Evolutionary conservation across 2,888 invertebrate species (phyloP), one percentile per base, ranked within the genome.

Genomic region (Taphrorychus bicolor): DNA sequence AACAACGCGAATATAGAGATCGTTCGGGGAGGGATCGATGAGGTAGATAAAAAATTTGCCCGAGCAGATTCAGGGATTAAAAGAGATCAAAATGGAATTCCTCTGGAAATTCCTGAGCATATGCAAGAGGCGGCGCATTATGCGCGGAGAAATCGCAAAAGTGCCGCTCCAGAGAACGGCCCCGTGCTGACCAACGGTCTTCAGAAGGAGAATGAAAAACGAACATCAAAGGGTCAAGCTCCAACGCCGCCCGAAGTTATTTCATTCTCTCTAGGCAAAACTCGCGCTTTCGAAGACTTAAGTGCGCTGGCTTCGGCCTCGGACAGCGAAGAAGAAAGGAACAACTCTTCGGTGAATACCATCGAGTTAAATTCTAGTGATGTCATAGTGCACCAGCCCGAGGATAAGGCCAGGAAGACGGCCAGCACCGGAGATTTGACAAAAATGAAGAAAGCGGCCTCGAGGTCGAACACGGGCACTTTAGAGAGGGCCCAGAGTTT

Each of bases 381-480:
- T 73, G 89, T 91, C 59, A 91, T 91, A 3, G 88, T 91, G 42
- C 91, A 91, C 76, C 89, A 90, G 77, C 87, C 88, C 9, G 88
- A 89, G 41, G 87, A 87, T 61, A 84, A 86, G 72, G 88, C 85
- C 72, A 87, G 88, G 56, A 88, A 88, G 76, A 92, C 93, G 1
- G 90, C 92, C 0, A 93, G 92, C 40, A 84, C 93, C 1, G 93
- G 92, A 0, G 93, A 93, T 80, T 82, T 93, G 56, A 91, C 92
- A 0, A 88, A 89, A 77, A 89, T 92, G 69, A 85, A 86, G 60
- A 77, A 83, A 18, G 16, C n/a, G n/a, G 53, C 62, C 5, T 41
- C 69, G 0, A 84, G 79, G 71, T 76, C 74, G 7, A 81, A 77
- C 60, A 77, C 76, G 2, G 88, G 89, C 2, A 89, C 88, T 7